Evolutionary conservation across 2,113 vertebrate genomes (phyloP).

Genomic region (Mungos mungo): DNA sequence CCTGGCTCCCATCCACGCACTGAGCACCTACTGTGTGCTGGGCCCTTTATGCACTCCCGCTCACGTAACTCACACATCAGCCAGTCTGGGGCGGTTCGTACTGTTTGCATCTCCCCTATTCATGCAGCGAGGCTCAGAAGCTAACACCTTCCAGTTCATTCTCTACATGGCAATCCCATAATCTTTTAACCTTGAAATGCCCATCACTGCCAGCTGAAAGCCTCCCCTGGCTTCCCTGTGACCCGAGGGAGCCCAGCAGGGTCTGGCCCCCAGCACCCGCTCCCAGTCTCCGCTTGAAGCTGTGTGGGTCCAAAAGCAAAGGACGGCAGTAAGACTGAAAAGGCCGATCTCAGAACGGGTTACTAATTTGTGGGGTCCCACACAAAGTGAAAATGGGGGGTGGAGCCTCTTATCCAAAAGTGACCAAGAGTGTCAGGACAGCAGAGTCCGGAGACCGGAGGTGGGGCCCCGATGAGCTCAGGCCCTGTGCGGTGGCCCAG

Average conservation of each 20-base stretch:
- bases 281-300: neutral
- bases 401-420: neutral
- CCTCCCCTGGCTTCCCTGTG: neutral
- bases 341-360: neutral
- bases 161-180: fast-evolving
- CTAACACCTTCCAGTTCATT: neutral
- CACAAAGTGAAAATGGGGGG: neutral
- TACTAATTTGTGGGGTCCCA: neutral
- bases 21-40: neutral
- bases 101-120: neutral
- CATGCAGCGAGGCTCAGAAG: neutral
- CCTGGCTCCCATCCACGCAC: neutral
- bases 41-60: neutral
- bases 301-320: neutral
- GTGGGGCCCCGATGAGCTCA: fast-evolving
- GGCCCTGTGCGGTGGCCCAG: fast-evolving
- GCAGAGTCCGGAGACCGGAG: neutral
- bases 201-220: neutral
- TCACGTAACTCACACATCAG: neutral
- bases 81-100: neutral
- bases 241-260: neutral
- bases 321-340: neutral
- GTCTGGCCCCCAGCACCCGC: too few species aligned
- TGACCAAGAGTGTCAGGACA: neutral
- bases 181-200: neutral